Base-by-base conservation (phyloP, 2,113 vertebrate species). In the Trematomus loennbergii region DNA sequence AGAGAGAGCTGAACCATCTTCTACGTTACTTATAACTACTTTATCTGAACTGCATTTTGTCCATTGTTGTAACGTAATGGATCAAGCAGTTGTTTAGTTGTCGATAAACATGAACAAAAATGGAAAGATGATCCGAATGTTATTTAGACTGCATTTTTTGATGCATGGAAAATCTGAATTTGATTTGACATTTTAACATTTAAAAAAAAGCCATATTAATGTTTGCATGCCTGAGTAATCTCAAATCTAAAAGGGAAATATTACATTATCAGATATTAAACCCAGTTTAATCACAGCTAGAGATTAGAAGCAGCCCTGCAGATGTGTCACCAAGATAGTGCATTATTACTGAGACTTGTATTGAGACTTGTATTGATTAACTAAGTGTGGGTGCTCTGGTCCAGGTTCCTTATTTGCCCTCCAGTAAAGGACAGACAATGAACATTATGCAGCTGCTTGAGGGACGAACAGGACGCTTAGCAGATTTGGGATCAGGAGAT, bases 401-500 rank as follows among this genome's bases (percentile, higher is more conserved):
- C 12, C 49, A 96, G 94, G 94, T 96, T 40, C 95, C 95, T 22
- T 96, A 94, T 89, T 83, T 94, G 72, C 93, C 94, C 60, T 96
- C 94, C 20, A 94, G 94, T 84, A 84, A 74, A 84, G 25, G 33
- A 76, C 94, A 95, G 84, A 95, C 89, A 0, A 73, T 57, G 49
- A 96, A 95, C 12, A 82, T 85, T 25, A 88, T 95, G 91, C 94
- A 85, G 85, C 90, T 93, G 55, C 90, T 96, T 25, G 79, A 91
- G 20, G 94, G 93, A 40, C 88, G 94, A 50, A 71, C 62, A 10
- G 94, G 95, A 46, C 58, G 78, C 55, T 78, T 96, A 46, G 94
- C 88, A 75, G 95, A 96, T 87, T 90, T 95, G 79, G 94, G 95
- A n/a, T 95, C 94, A 58, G 94, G 94, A 70, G 94, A 96, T 83